These are phyloP conservation scores for Nesogale talazaci DNA, from an alignment of 2,113 vertebrate genomes.

Conservation along the genomic window DNA sequence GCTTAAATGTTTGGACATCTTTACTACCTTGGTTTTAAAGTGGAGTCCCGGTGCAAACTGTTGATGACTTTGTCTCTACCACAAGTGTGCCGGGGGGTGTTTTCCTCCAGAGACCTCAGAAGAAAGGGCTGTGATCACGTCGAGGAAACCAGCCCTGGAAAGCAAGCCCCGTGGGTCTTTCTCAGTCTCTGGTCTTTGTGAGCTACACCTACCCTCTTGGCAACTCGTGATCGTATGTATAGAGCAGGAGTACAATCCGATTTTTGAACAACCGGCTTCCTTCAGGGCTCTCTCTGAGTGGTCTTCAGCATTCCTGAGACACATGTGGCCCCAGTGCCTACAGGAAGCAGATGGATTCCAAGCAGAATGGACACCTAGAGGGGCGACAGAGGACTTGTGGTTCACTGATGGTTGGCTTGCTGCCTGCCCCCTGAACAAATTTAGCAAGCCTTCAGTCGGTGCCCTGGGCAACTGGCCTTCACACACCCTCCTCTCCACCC, in stretches of 20 bases:
- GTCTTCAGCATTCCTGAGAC: constrained; percentile 35
- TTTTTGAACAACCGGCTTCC: constrained; percentile 10
- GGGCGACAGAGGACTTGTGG: constrained; percentile 2
- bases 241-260: not conserved
- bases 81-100: not conserved
- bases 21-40: constrained; percentile 9
- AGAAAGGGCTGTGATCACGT: not conserved
- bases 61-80: not conserved
- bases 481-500: not conserved
- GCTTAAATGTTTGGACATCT: constrained; percentile 5
- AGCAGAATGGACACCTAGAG: constrained; percentile 1
- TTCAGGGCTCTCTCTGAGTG: constrained; percentile 8
- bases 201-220: not conserved
- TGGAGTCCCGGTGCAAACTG: not conserved
- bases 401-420: constrained; percentile 36
- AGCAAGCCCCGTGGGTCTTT: not conserved
- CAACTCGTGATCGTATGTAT: not conserved
- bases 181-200: not conserved
- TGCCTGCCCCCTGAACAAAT: constrained; percentile 57
- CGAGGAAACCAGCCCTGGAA: not conserved
- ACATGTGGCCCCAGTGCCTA: constrained; percentile 7
- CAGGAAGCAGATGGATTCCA: constrained; percentile 40
- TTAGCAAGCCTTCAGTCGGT: constrained; percentile 51
- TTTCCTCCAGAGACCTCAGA: not conserved
- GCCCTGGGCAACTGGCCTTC: constrained; percentile 34